These are phyloP conservation scores for Halictus rubicundus DNA, from an alignment of 1,140 invertebrate genomes.

Conservation along the genomic window DNA sequence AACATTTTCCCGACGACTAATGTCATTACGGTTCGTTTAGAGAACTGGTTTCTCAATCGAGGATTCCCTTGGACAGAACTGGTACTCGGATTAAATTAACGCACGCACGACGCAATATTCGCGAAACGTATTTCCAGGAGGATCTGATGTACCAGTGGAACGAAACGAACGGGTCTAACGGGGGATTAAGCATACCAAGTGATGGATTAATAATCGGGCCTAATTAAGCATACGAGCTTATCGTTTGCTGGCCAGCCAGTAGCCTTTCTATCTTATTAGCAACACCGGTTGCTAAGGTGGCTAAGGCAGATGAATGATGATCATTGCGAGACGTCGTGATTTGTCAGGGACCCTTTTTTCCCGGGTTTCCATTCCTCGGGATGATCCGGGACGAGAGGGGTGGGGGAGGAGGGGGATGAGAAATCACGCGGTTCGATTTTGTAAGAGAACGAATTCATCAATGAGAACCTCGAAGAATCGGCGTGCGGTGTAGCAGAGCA, in stretches of 20 bases:
- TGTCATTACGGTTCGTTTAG: slow-evolving; percentile 33
- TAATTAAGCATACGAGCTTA: background rate
- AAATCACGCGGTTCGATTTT: background rate
- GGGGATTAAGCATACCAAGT: background rate
- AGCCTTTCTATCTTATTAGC: background rate
- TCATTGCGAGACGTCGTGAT: background rate
- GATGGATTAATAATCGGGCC: slow-evolving; percentile 20
- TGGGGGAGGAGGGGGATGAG: background rate
- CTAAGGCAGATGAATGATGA: background rate
- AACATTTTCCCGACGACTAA: slow-evolving; percentile 36
- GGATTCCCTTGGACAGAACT: slow-evolving; percentile 8
- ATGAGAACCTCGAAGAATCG: slow-evolving; percentile 76
- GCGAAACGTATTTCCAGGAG: background rate
- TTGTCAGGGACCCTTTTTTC: background rate
- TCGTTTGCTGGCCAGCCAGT: background rate
- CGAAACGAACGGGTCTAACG: background rate
- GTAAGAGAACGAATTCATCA: slow-evolving; percentile 47
- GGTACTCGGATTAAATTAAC: slow-evolving; percentile 26
- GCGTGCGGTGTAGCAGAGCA: slow-evolving; percentile 70
- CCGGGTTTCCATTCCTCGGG: too few relatives aligned
- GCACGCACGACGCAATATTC: slow-evolving; percentile 16
- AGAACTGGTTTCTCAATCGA: slow-evolving; percentile 38
- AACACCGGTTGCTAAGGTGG: too few relatives aligned
- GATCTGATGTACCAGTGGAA: background rate
- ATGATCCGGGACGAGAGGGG: too few relatives aligned